Conservation (phyloP, 2,888 invertebrate species). For the Ephialtes manifestator region DNA sequence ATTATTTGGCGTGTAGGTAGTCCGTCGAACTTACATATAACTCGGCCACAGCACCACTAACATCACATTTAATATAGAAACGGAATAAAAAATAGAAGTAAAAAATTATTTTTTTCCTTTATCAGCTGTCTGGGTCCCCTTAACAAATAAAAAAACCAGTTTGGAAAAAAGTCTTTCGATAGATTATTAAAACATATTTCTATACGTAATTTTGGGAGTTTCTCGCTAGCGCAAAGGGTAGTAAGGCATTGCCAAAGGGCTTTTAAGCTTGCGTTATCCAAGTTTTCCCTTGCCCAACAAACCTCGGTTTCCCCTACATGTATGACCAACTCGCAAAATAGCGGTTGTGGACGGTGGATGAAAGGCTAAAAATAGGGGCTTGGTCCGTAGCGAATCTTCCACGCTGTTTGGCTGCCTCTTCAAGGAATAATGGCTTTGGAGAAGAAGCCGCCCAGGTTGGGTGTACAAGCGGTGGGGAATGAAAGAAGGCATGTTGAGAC, state of each 20-base stretch:
- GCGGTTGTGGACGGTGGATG: constrained; percentile 38
- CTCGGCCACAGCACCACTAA: too few species aligned
- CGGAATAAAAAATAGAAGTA: too few species aligned
- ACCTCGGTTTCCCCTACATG: not conserved
- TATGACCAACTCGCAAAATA: not conserved
- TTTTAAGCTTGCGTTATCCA: not conserved
- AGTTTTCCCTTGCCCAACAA: constrained; percentile 4
- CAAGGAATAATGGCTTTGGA: constrained; percentile 63
- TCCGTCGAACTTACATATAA: too few species aligned
- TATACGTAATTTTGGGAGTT: not conserved
- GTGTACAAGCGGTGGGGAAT: constrained; percentile 67
- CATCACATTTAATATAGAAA: too few species aligned
- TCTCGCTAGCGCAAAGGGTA: not conserved
- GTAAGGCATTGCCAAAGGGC: constrained; percentile 5
- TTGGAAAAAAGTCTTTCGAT: not conserved
- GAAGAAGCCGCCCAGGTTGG: constrained; percentile 22
- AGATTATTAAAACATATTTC: not conserved
- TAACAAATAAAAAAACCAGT: too few species aligned
- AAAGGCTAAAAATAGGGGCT: constrained; percentile 50
- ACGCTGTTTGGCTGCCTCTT: constrained; percentile 72
- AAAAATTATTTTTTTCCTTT: too few species aligned
- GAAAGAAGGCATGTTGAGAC: constrained; percentile 13
- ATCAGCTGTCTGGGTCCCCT: too few species aligned
- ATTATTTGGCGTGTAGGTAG: too few species aligned
- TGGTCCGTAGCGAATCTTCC: constrained; percentile 71